Percentiles rank a stretch among this genome's conserved stretches.
These are phyloP conservation scores for Sciurus niger DNA, from an alignment of 2,113 vertebrate genomes.

Conservation along the genomic window DNA sequence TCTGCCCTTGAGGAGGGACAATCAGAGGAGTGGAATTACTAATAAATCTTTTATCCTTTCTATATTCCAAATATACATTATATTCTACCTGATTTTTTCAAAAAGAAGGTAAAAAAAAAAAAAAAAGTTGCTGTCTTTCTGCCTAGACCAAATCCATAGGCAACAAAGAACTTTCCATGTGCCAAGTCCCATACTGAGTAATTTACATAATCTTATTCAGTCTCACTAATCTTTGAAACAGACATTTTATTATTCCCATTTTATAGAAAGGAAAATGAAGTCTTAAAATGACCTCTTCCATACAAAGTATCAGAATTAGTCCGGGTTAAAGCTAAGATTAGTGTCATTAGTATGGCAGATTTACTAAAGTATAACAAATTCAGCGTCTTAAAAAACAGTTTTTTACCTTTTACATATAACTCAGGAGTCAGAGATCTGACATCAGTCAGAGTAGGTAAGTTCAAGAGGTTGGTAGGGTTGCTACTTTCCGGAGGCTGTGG, in stretches of 20 bases:
- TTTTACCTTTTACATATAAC: background rate
- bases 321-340: background rate
- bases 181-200: background rate
- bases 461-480: background rate
- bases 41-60: background rate
- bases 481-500: background rate
- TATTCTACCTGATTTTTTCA: background rate
- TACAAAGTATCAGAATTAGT: background rate
- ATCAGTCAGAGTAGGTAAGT: background rate
- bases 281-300: background rate
- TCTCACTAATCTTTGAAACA: background rate
- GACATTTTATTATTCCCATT: background rate
- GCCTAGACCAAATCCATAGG: slow-evolving; percentile 11
- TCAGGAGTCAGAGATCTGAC: background rate
- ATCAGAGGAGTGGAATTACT: background rate
- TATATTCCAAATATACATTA: background rate
- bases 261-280: background rate
- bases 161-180: background rate
- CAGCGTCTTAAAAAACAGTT: background rate
- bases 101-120: background rate
- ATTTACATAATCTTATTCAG: background rate
- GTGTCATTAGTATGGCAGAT: background rate
- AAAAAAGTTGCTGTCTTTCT: background rate
- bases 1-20: background rate
- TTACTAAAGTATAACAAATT: background rate